phyloP scores from a whole-genome alignment of 2,888 invertebrate genomes.

The Cyaniris semiargus region DNA sequence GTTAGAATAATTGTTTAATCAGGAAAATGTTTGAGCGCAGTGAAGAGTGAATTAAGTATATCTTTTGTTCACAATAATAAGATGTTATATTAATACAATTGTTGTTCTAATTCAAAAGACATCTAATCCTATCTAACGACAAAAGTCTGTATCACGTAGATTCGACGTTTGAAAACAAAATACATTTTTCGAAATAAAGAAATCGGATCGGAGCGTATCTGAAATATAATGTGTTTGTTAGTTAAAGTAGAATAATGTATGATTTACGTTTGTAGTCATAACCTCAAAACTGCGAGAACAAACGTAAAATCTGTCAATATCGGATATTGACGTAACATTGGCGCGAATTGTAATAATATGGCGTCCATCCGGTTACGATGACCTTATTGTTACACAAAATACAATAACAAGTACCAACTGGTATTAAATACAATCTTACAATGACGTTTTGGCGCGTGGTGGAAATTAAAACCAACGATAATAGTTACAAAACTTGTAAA shows the following conservation, averaged over 20 bases:
- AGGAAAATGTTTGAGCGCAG: slow-evolving; percentile 19
- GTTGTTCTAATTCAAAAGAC: not conserved
- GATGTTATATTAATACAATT: not conserved
- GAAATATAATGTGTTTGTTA: not conserved
- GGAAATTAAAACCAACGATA: too few relatives aligned
- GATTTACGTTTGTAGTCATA: not conserved
- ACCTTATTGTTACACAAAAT: slow-evolving; percentile 5
- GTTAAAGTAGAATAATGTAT: not conserved
- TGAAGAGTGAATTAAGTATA: not conserved
- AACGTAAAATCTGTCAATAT: slow-evolving; percentile 1
- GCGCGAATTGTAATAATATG: not conserved
- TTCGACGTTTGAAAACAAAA: too few relatives aligned
- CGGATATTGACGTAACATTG: not conserved
- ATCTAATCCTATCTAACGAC: not conserved
- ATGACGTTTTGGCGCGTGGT: not conserved
- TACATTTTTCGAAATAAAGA: too few relatives aligned
- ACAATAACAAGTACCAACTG: not conserved
- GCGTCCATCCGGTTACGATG: not conserved
- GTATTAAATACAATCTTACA: not conserved
- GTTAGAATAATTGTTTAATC: slow-evolving; percentile 47
- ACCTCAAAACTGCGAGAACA: not conserved
- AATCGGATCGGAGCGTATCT: not conserved
- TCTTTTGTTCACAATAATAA: not conserved
- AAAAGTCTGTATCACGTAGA: too few relatives aligned
- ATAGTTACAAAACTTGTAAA: too few relatives aligned